Evolutionary conservation across 2,113 vertebrate species (phyloP).

Genomic region (Nesospiza acunhae): DNA sequence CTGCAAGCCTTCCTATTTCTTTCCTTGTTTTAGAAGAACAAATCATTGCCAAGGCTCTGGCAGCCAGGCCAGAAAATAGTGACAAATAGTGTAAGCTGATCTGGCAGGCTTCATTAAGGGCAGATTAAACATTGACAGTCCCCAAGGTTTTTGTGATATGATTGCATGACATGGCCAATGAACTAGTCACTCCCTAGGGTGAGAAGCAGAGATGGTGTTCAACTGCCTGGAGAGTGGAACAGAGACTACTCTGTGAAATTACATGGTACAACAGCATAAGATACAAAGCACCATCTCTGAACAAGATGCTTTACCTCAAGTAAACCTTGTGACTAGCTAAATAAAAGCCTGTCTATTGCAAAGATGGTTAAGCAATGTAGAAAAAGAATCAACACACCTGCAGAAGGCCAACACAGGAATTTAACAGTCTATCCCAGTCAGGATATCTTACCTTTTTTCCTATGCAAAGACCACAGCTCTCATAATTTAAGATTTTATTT

Average conservation of each 20-base stretch:
- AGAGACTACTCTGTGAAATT: background rate
- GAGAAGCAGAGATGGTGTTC: conserved; percentile 10
- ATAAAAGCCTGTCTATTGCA: background rate
- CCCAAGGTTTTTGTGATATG: conserved; percentile 51
- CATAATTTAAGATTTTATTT: background rate
- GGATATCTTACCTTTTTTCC: background rate
- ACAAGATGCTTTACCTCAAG: conserved; percentile 4
- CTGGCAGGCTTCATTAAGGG: conserved; percentile 46
- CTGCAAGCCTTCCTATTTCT: background rate
- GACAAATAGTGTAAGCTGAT: conserved; percentile 42
- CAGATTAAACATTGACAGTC: conserved; percentile 57
- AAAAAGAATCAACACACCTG: background rate
- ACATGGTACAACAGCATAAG: background rate
- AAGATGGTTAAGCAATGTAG: background rate
- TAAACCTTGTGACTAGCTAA: background rate
- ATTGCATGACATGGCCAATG: conserved; percentile 39
- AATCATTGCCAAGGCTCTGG: conserved; percentile 20
- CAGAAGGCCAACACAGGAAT: background rate
- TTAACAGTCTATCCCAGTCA: background rate
- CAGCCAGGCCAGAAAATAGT: conserved; percentile 29
- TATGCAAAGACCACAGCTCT: background rate
- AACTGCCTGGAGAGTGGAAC: background rate
- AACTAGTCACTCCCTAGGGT: conserved; percentile 26
- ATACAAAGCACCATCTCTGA: background rate
- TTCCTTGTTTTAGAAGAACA: background rate